Base-by-base conservation (phyloP, 2,113 vertebrate genomes). In the Anguilla rostrata region DNA sequence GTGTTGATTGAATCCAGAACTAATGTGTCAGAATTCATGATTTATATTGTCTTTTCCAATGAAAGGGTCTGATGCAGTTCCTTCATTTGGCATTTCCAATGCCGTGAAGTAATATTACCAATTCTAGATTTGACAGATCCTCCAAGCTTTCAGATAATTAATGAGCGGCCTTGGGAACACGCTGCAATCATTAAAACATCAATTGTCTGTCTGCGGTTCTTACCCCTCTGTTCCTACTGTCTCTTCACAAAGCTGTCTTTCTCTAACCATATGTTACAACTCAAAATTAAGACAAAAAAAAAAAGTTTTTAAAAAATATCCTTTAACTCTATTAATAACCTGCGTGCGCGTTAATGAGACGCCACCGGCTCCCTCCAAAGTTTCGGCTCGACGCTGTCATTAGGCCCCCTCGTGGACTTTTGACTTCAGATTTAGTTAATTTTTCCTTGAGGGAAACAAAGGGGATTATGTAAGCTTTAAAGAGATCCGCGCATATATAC, bases 391-490 rank as follows among this genome's bases (percentile, higher is more conserved):
- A 90, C 87, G 80, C 87, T 78, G 90, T 94, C 92, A 94, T 94
- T 93, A 93, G 81, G 87, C 87, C n/a, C 85, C 89, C 82, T 78
- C 83, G 56, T 92, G 90, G 92, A 93, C 94, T 93, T 93, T 91
- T 92, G 88, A 93, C 94, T 93, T 90, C 82, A 87, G 75, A 87
- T 90, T 90, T 82, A 87, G 87, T 90, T 92, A 88, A 88, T 91
- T 90, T 92, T 93, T 92, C 88, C 91, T 91, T 89, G 88, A 82
- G 87, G 86, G 90, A 93, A 95, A 95, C 91, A 94, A 94, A 93
- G 92, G 87, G 90, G 92, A 95, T 96, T 96, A 97, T 92, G 92
- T 88, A 92, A 92, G 91, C 90, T 97, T 97, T 96, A 89, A 89
- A 93, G 43, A 89, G 91, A 94, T 95, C 91, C 91, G 84, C 83